Conservation (phyloP, 2,888 invertebrate species). For the Zootermopsis nevadensis region DNA sequence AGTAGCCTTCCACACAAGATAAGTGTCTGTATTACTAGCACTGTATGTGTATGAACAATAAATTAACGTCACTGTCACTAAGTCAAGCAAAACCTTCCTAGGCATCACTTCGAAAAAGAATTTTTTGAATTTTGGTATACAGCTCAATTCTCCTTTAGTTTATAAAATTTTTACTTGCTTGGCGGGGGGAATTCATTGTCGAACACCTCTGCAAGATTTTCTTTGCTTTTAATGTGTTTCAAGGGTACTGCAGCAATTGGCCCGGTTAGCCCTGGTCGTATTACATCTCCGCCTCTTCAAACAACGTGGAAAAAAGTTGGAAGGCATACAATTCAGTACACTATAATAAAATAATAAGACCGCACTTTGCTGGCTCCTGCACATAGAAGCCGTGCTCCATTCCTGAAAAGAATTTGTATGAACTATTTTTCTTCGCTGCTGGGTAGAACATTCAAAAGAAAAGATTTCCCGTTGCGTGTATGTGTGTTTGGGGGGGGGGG, state of each 20-base stretch:
- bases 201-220: no score
- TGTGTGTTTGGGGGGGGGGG: neutral
- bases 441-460: neutral
- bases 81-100: no score
- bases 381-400: neutral
- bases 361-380: neutral
- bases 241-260: neutral
- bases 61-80: no score
- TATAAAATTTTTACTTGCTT: no score
- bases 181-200: no score
- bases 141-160: no score
- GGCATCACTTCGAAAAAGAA: no score
- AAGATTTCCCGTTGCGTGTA: neutral
- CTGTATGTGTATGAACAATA: no score
- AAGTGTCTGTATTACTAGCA: no score
- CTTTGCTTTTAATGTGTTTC: neutral
- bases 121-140: no score
- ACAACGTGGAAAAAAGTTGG: neutral
- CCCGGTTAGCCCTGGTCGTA: constrained; percentile 20
- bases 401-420: constrained; percentile 4
- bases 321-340: neutral
- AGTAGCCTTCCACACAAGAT: no score
- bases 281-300: neutral
- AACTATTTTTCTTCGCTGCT: neutral
- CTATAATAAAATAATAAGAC: neutral